Evolutionary conservation across 92 coral and sea anemone species (phyloP).

Genomic region (Actinernus sp.): DNA sequence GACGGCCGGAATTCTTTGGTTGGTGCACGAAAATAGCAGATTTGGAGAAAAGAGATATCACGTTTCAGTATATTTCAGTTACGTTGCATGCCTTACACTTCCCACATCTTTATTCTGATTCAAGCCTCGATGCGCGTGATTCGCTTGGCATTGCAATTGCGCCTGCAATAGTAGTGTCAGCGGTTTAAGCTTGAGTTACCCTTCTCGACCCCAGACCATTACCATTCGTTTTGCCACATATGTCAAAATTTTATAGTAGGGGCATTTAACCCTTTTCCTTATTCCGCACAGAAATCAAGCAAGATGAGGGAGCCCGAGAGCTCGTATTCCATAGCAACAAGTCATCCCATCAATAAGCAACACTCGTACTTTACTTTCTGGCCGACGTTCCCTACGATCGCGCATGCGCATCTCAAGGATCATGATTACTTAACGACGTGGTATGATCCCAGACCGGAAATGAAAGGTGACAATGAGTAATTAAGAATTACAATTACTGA

Average conservation of each 20-base stretch:
- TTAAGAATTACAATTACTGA: not conserved
- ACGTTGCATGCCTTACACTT: no score
- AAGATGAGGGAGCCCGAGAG: constrained; percentile 19
- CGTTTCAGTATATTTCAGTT: no score
- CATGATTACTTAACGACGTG: constrained; percentile 88
- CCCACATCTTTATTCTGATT: no score
- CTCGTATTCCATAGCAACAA: constrained; percentile 20
- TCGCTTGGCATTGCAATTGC: no score
- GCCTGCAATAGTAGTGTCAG: no score
- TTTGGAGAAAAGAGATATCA: no score
- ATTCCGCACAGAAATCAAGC: constrained; percentile 15
- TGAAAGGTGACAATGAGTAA: constrained; percentile 66
- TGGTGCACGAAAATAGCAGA: no score
- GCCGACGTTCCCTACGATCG: constrained; percentile 49
- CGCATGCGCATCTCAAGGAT: constrained; percentile 64
- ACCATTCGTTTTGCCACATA: not conserved
- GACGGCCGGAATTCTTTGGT: no score
- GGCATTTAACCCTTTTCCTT: not conserved
- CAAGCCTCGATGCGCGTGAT: no score
- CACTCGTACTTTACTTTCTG: constrained; percentile 45
- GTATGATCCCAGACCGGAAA: constrained; percentile 89
- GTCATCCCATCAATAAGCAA: constrained; percentile 36
- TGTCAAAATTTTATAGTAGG: not conserved
- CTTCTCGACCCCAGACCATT: no score
- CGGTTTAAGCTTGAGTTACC: no score